These are phyloP conservation scores for Xenopus borealis DNA, from an alignment of 2,113 vertebrate species.

Conservation along the genomic window DNA sequence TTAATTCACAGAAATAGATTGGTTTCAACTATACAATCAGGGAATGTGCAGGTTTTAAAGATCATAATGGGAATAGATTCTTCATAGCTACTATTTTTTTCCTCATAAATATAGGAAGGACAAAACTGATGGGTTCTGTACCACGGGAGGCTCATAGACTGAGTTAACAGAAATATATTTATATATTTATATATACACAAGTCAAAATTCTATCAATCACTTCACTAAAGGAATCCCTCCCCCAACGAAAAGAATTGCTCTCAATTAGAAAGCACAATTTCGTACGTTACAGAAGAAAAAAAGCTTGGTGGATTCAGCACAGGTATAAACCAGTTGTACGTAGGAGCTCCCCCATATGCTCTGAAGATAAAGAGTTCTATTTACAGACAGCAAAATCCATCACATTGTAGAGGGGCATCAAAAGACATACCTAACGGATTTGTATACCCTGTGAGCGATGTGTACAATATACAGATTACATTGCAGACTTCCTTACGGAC, in stretches of 20 bases:
- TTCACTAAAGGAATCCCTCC: constrained; percentile 26
- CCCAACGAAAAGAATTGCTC: constrained; percentile 13
- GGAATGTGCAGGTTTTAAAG: constrained; percentile 44
- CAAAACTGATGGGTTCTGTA: constrained; percentile 14
- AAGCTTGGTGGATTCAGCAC: constrained; percentile 12
- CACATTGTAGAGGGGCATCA: constrained; percentile 27
- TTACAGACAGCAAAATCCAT: constrained; percentile 32
- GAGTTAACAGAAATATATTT: constrained; percentile 39
- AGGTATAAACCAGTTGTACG: constrained; percentile 27
- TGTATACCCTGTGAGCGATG: constrained; percentile 16
- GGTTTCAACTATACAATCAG: constrained; percentile 65
- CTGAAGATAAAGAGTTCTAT: constrained; percentile 18
- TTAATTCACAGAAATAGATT: constrained; percentile 69
- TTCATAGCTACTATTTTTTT: constrained; percentile 62
- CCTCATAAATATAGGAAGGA: constrained; percentile 5
- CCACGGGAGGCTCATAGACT: constrained; percentile 22
- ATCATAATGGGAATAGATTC: constrained; percentile 54
- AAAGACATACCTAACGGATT: constrained; percentile 11
- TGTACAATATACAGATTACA: constrained; percentile 30
- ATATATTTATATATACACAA: constrained; percentile 47
- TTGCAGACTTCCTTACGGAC: constrained; percentile 15
- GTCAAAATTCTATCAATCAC: constrained; percentile 42
- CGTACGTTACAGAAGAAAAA: constrained; percentile 32
- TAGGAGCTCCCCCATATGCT: constrained; percentile 13
- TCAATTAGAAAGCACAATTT: constrained; percentile 13